phyloP scores from a whole-genome alignment of 1,140 invertebrate species.

The Camponotus floridanus region DNA sequence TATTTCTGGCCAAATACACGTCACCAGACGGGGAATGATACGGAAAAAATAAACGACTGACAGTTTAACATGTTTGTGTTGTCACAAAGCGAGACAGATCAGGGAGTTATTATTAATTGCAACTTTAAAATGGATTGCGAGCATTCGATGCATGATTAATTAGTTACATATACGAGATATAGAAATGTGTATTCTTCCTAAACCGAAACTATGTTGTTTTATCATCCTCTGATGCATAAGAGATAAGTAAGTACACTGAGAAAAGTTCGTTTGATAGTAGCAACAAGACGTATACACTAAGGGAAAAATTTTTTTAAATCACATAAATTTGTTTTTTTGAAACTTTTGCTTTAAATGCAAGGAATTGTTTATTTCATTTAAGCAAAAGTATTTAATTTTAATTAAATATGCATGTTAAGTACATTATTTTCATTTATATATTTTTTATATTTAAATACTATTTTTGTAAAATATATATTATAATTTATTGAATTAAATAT shows the following conservation, averaged over 20 bases:
- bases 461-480: too few species aligned
- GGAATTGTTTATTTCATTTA: too few species aligned
- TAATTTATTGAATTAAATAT: too few species aligned
- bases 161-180: not conserved
- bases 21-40: not conserved
- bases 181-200: conserved; percentile 25
- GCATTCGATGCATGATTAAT: not conserved
- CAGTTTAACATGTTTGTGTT: conserved; percentile 12
- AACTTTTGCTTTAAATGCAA: too few species aligned
- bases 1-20: conserved; percentile 25
- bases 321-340: too few species aligned
- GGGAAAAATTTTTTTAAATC: too few species aligned
- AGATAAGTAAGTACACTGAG: conserved; percentile 32
- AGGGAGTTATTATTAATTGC: conserved; percentile 44
- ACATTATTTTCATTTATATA: too few species aligned
- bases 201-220: conserved; percentile 22
- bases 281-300: too few species aligned
- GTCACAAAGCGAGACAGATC: not conserved
- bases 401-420: too few species aligned
- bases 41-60: not conserved
- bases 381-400: too few species aligned
- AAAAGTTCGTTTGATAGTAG: too few species aligned
- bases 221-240: not conserved
- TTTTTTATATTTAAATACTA: too few species aligned
- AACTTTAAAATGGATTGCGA: conserved; percentile 18